Percentiles rank a stretch among this genome's conserved stretches.
These are phyloP conservation scores for Odobenus rosmarus DNA, from an alignment of 2,113 vertebrate genomes.

Conservation along the genomic window DNA sequence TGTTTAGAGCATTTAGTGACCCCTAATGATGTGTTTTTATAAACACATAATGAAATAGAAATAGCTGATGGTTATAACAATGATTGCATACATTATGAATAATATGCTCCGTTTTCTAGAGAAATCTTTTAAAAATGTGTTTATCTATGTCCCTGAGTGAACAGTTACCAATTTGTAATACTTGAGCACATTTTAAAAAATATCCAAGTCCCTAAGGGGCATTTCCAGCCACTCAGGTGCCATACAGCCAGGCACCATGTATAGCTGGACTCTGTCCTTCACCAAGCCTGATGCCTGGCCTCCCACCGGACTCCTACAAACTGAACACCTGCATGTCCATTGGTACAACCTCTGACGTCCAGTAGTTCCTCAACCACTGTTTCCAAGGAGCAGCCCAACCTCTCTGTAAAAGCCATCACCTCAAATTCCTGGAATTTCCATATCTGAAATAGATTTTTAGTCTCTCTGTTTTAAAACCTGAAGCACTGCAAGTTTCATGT, in stretches of 20 bases:
- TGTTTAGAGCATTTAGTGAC: neutral
- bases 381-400: neutral
- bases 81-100: neutral
- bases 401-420: neutral
- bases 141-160: neutral
- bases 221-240: slow-evolving; percentile 91
- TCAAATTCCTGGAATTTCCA: neutral
- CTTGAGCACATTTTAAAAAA: neutral
- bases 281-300: slow-evolving; percentile 88
- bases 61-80: neutral
- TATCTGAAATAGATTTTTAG: neutral
- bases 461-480: neutral
- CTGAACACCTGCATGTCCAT: neutral
- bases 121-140: neutral
- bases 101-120: neutral
- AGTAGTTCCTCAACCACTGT: neutral
- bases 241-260: slow-evolving; percentile 88
- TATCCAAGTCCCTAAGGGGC: slow-evolving; percentile 71
- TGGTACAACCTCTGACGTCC: too few relatives aligned
- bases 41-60: neutral
- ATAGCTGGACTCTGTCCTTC: slow-evolving; percentile 91
- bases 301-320: slow-evolving; percentile 78
- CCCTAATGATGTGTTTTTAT: neutral
- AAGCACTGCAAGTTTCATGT: neutral
- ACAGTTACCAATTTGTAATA: neutral